phyloP scores from a whole-genome alignment of 2,113 vertebrate genomes.

The Callochromis pleurospilus region DNA sequence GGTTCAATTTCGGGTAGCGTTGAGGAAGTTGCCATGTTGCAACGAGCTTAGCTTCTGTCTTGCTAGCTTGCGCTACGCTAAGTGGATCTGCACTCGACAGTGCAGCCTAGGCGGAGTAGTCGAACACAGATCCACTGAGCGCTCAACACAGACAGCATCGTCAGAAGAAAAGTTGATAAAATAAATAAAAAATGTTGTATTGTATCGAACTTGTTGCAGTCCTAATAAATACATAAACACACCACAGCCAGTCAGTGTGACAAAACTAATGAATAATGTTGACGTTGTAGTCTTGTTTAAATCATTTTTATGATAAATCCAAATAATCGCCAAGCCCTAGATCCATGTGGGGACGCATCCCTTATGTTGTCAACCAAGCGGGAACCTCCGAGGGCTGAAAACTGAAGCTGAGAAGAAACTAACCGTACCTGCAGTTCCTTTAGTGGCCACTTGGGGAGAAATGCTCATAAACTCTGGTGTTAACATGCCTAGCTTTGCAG shows the following conservation, averaged over 20 bases:
- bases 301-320: not conserved
- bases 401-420: not conserved
- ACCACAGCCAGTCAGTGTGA: not conserved
- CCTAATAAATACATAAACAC: not conserved
- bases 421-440: not conserved
- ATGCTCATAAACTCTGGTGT: rapidly evolving
- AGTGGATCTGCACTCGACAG: rapidly evolving
- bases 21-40: rapidly evolving
- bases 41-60: no score
- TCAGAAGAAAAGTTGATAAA: no score
- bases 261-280: not conserved
- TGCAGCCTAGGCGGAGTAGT: no score
- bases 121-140: no score
- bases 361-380: not conserved
- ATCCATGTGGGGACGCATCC: rapidly evolving
- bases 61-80: rapidly evolving
- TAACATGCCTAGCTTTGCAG: not conserved
- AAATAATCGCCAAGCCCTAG: rapidly evolving
- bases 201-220: not conserved
- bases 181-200: rapidly evolving
- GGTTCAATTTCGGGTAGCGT: no score
- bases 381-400: rapidly evolving
- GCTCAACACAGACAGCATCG: rapidly evolving
- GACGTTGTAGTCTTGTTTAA: not conserved
- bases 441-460: not conserved